Evolutionary conservation across 2,797 vertebrate species (phyloP).

Genomic region (Crax fasciolata): DNA sequence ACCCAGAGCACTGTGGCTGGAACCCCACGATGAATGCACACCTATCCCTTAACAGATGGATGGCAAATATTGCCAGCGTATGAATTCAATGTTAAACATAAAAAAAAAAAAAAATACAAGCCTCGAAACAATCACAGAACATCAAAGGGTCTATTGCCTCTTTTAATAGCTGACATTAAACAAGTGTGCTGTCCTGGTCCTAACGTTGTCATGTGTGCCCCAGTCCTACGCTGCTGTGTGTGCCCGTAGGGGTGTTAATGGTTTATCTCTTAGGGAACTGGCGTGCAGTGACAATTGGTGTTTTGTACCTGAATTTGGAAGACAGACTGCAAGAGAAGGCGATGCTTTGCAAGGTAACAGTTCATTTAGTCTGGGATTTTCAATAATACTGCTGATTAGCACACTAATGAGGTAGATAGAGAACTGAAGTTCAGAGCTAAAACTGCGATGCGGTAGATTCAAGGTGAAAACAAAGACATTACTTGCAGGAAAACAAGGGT

Average conservation of each 20-base stretch:
- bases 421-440: constrained; percentile 23
- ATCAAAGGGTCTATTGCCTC: constrained; percentile 4
- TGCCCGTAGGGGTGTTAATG: background rate
- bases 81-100: background rate
- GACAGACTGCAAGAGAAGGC: constrained; percentile 1
- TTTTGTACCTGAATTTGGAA: constrained; percentile 32
- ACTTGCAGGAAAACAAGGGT: constrained; percentile 45
- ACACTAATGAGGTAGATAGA: constrained; percentile 13
- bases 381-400: constrained; percentile 50
- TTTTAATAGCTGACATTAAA: constrained; percentile 31
- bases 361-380: constrained; percentile 57
- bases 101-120: background rate
- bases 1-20: background rate
- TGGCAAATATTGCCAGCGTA: background rate
- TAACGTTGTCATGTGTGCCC: too few species aligned
- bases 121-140: constrained; percentile 31
- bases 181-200: background rate
- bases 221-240: background rate
- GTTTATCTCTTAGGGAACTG: constrained; percentile 43
- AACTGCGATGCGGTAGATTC: constrained; percentile 39
- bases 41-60: background rate
- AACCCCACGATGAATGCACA: background rate
- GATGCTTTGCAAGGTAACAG: constrained; percentile 52
- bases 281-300: background rate
- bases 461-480: constrained; percentile 48